Base-by-base conservation (phyloP, 2,888 invertebrate species). In the Alentia gelatinosa region DNA sequence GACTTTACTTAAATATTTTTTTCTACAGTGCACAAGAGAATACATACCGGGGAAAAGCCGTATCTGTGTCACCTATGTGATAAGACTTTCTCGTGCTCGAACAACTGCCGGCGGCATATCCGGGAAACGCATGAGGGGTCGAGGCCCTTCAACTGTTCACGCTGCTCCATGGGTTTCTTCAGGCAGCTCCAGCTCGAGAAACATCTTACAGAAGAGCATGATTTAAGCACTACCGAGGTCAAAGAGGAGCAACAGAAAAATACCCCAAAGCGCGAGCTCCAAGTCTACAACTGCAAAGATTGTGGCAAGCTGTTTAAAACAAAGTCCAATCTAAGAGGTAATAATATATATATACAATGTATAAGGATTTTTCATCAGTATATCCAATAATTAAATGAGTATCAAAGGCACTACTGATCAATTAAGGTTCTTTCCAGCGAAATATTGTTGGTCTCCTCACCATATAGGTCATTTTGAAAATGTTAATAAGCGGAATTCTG, bases 41-140 rank as follows among this genome's bases (percentile, higher is more conserved):
- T 19, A 9, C 89, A 89, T 37, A 89, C 89, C 15, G 89, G 89
- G 12, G 89, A 89, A 35, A 86, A 86, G 47, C 86, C 86, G 1
- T 86, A 47, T 30, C 86, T 47, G 1, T 86, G 86, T 26, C 42
- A 86, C 47, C 30, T 86, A 9, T 86, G 86, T 47, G 26, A 86
- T 47, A 86, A 86, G 86, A 26, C 86, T 5, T 86, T 86, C 47
- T 86, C 86, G 9, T 86, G 86, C 86, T 86, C 86, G 23, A 86
- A 42, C 26, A 86, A 86, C 47, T 35, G 86, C 47, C 23, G 30
- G 42, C 86, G 86, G 1, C 86, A 86, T 47, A 47, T 86, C 47
- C 42, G 86, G 12, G 86, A 86, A 30, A 86, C 86, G 1, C 86
- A 86, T 30, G 47, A 47, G 47, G 86, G 86, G 5, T 26, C 33